Base-by-base conservation (phyloP, 1,140 invertebrate genomes). In the Bombus polaris region DNA sequence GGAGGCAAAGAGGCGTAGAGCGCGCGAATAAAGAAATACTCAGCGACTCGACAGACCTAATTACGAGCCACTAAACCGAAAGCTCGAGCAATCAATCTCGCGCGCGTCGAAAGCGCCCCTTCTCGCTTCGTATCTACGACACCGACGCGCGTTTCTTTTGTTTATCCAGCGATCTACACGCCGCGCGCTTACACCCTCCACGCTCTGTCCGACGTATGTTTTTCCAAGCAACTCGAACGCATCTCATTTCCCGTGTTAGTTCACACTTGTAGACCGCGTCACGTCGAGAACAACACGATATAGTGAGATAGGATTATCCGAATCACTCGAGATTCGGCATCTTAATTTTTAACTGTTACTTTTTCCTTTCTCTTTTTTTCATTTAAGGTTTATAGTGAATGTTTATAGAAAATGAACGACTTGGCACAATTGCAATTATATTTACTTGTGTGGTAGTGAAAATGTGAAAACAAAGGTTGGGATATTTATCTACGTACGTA, bases 31-130 rank as follows among this genome's bases (percentile, higher is more conserved):
- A 85, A 85, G 62, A 85, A 85, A 85, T 85, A 81, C 76, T 81
- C 74, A 83, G 39, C 65, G 65, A 32, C 71, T 75, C 74, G 59
- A 39, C 82, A 57, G 65, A 57, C 76, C 47, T 78, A 89, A 88
- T 81, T 89, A 75, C 65, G 66, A 71, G 66, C 75, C 70, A 86
- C 57, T 66, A 89, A 86, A 85, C 53, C 68, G 70, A 79, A 82
- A 74, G 68, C 74, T 86, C 87, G 78, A 74, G 82, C 82, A 79
- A 84, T 72, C 83, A 85, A 85, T 81, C 79, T 81, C 44, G 35
- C 37, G 70, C 44, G 57, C 37, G 83, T 81, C 68, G 59, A 81
- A 81, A 74, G 42, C 76, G 4, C 75, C 66, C 68, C 39, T 59
- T 13, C 47, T 15, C 65, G 28, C 65, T 32, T 18, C 32, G 47